Percentiles rank a stretch among this genome's conserved stretches.
Conservation (phyloP, 2,797 vertebrate genomes). For the Ctenochaetus hawaiiensis region DNA sequence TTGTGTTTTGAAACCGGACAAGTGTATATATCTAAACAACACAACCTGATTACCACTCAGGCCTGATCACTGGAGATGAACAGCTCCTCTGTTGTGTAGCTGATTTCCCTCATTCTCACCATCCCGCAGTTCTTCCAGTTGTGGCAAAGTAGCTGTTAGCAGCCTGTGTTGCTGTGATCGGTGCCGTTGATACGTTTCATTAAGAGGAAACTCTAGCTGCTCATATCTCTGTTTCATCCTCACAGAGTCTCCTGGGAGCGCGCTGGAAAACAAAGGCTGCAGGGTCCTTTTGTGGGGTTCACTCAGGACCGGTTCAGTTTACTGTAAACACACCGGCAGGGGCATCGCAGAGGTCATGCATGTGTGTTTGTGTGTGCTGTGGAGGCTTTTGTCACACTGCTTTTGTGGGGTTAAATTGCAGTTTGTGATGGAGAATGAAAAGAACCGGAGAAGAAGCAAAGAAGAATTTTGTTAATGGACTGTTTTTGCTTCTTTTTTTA, state of each 20-base stretch:
- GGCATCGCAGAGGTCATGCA: conserved; percentile 70
- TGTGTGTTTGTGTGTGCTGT: conserved; percentile 63
- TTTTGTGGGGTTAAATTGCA: conserved; percentile 55
- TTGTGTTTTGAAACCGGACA: neutral
- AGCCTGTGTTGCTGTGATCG: conserved; percentile 71
- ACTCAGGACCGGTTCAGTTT: conserved; percentile 70
- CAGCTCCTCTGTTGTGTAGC: conserved; percentile 5
- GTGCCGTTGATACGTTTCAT: conserved; percentile 80
- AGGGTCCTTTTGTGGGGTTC: conserved; percentile 69
- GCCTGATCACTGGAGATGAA: conserved; percentile 17
- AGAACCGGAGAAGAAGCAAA: neutral
- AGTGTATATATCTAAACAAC: neutral
- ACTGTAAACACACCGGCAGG: conserved; percentile 79
- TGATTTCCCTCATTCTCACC: conserved; percentile 13
- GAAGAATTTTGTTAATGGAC: conserved; percentile 2
- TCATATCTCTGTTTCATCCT: conserved; percentile 70
- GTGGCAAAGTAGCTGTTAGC: conserved; percentile 50
- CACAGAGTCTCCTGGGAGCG: conserved; percentile 69
- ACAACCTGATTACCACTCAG: neutral
- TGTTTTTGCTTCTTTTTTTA: neutral
- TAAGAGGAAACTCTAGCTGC: conserved; percentile 79
- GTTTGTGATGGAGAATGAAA: conserved; percentile 28
- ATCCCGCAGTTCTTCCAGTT: conserved; percentile 51
- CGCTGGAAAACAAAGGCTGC: conserved; percentile 69
- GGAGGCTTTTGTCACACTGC: conserved; percentile 56